Percentiles rank a stretch among this genome's conserved stretches.
Conservation (phyloP, 2,113 vertebrate genomes). For the Osmerus mordax region DNA sequence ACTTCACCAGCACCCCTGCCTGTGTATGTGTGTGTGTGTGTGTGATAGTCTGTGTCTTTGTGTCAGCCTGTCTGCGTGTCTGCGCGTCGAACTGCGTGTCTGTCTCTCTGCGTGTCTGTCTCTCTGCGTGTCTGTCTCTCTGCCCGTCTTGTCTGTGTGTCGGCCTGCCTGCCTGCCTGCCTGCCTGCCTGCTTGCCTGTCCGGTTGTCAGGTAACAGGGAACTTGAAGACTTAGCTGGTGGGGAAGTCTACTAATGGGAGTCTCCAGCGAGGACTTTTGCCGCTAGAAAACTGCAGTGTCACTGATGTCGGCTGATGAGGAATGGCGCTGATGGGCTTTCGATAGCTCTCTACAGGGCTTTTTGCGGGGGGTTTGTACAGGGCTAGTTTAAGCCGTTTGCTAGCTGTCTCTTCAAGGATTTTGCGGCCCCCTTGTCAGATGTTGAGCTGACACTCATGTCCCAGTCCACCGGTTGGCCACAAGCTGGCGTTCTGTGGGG, state of each 20-base stretch:
- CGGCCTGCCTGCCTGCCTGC: slow-evolving; percentile 57
- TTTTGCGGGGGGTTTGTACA: neutral
- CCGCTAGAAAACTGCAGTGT: too few species aligned
- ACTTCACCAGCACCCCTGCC: neutral
- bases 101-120: neutral
- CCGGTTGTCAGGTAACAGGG: too few species aligned
- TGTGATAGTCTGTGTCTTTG: neutral
- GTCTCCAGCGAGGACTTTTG: too few species aligned
- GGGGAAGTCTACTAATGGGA: too few species aligned
- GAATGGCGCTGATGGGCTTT: too few species aligned
- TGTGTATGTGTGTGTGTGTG: neutral
- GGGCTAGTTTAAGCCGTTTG: neutral
- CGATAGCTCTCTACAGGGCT: too few species aligned
- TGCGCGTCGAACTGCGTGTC: neutral
- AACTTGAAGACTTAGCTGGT: slow-evolving; percentile 22
- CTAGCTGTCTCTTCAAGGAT: neutral
- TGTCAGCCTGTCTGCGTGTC: neutral
- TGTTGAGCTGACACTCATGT: neutral
- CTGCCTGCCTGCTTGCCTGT: neutral
- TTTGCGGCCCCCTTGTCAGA: slow-evolving; percentile 41
- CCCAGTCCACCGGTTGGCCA: neutral
- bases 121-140: neutral
- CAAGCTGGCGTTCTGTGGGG: neutral
- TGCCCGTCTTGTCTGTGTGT: neutral
- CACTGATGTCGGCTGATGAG: too few species aligned